A percentile compares a stretch with the other conserved stretches of the same genome.
Evolutionary conservation across 2,113 vertebrate species (phyloP).

Genomic region (Sula dactylatra): DNA sequence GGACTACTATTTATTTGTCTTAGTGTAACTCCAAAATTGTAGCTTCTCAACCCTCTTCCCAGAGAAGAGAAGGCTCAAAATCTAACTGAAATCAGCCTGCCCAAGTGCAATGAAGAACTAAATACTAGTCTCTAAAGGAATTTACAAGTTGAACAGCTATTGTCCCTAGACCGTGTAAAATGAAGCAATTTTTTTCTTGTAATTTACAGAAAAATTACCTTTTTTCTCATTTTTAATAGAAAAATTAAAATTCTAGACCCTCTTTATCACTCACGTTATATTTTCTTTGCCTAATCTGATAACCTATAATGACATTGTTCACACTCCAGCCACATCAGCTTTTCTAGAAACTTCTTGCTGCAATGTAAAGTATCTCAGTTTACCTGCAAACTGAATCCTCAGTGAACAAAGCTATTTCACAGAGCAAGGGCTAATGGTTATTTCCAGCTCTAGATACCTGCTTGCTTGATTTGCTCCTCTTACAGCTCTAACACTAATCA

Average conservation of each 20-base stretch:
- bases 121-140: neutral
- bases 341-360: neutral
- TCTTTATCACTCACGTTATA: neutral
- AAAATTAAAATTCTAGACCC: neutral
- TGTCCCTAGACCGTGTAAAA: neutral
- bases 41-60: neutral
- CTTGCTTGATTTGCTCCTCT: neutral
- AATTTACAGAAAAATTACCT: neutral
- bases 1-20: neutral
- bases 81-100: neutral
- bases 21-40: neutral
- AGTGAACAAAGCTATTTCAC: neutral
- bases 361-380: neutral
- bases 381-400: neutral
- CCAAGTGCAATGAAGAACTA: neutral
- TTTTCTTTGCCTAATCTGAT: neutral
- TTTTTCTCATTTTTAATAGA: neutral
- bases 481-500: neutral
- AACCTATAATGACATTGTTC: neutral
- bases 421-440: neutral
- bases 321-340: rapidly evolving
- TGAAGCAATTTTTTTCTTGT: neutral
- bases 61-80: neutral
- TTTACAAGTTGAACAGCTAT: neutral
- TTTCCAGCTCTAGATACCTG: neutral